phyloP scores from a whole-genome alignment of 2,888 invertebrate genomes.

The Didymodactylos carnosus region DNA sequence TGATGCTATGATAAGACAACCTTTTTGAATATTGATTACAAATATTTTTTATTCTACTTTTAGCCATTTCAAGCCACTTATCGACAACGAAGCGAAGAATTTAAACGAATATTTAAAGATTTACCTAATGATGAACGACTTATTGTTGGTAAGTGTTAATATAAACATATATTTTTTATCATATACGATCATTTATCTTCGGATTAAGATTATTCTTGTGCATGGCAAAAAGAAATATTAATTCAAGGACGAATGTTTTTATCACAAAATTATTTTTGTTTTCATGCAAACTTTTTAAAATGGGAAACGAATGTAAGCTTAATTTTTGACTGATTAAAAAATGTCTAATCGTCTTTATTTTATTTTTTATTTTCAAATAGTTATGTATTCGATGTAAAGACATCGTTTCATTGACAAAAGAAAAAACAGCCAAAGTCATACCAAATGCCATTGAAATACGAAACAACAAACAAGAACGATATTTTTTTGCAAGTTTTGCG shows the following conservation, averaged over 20 bases:
- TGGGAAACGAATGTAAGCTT: constrained; percentile 75
- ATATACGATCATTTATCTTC: constrained; percentile 28
- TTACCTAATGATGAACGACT: neutral
- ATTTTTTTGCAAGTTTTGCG: constrained; percentile 80
- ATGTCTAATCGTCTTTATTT: neutral
- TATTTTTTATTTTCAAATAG: constrained; percentile 23
- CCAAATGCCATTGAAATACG: constrained; percentile 69
- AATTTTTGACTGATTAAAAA: constrained; percentile 18
- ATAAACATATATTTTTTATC: too few relatives aligned
- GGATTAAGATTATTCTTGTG: constrained; percentile 91
- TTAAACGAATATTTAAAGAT: constrained; percentile 5
- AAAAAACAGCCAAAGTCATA: constrained; percentile 48
- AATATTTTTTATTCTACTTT: neutral
- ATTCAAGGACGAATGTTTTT: constrained; percentile 85
- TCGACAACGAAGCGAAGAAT: constrained; percentile 13
- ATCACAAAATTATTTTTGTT: constrained; percentile 79
- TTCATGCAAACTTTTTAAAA: constrained; percentile 88
- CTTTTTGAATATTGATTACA: neutral
- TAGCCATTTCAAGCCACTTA: constrained; percentile 8
- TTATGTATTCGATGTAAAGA: constrained; percentile 68
- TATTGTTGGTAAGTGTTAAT: neutral
- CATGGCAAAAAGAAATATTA: constrained; percentile 79
- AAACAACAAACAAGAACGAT: constrained; percentile 46
- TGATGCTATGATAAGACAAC: too few relatives aligned
- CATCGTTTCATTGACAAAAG: constrained; percentile 71